Evolutionary conservation across 2,888 invertebrate genomes (phyloP).

Genomic region (Papilio gigon): DNA sequence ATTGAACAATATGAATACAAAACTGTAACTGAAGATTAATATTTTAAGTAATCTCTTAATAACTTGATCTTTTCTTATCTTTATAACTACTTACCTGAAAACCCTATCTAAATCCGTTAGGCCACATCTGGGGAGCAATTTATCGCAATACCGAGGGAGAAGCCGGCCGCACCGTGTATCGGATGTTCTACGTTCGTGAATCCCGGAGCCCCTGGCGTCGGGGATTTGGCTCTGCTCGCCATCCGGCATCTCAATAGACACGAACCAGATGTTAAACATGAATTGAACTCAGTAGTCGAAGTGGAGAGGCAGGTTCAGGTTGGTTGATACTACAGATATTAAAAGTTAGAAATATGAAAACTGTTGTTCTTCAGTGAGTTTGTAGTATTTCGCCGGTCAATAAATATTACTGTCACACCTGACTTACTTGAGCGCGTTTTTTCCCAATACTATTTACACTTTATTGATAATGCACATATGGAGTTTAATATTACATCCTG

Average conservation of each 20-base stretch:
- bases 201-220: conserved; percentile 76
- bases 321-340: conserved; percentile 45
- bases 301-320: conserved; percentile 83
- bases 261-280: conserved; percentile 65
- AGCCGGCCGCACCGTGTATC: conserved; percentile 65
- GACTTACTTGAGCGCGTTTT: no score
- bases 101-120: conserved; percentile 47
- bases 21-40: no score
- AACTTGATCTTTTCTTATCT: no score
- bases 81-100: no score
- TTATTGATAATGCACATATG: no score
- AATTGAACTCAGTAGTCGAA: conserved; percentile 70
- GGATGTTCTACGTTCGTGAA: conserved; percentile 81
- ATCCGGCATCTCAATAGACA: conserved; percentile 74
- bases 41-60: no score
- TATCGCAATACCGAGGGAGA: conserved; percentile 69
- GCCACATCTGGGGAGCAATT: conserved; percentile 79
- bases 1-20: neutral
- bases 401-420: no score
- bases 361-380: no score
- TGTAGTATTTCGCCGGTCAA: no score
- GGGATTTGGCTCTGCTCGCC: conserved; percentile 73
- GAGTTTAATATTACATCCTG: no score
- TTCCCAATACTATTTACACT: no score
- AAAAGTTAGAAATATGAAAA: no score